These are phyloP conservation scores for Taurulus bubalis DNA, from an alignment of 2,113 vertebrate genomes.

Conservation along the genomic window DNA sequence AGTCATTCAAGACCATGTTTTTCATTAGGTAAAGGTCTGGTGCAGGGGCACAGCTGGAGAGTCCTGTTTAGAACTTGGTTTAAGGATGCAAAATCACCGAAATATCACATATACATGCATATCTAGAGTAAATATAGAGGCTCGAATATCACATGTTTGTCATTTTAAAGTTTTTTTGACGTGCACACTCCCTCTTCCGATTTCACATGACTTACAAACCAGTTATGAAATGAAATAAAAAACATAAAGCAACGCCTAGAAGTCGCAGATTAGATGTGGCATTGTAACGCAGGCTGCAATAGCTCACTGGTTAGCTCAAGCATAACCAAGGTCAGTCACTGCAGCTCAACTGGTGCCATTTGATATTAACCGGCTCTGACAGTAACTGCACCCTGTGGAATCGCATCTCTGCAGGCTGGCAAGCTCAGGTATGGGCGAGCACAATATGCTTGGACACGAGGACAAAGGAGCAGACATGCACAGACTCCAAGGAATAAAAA, in stretches of 20 bases:
- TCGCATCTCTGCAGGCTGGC: constrained; percentile 67
- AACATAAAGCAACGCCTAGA: background rate
- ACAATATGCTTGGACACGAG: constrained; percentile 29
- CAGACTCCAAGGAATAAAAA: background rate
- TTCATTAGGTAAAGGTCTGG: background rate
- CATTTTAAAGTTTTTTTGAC: background rate
- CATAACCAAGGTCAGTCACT: constrained; percentile 63
- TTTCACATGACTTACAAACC: background rate
- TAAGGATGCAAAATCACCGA: background rate
- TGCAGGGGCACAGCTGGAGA: background rate
- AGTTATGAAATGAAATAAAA: background rate
- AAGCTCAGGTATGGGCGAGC: constrained; percentile 54
- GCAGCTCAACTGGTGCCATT: constrained; percentile 56
- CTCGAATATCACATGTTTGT: background rate
- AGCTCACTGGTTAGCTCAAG: constrained; percentile 42
- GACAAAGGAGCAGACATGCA: background rate
- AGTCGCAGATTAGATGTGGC: background rate
- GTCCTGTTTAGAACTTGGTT: background rate
- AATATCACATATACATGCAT: background rate
- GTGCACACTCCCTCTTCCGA: background rate
- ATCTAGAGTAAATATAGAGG: background rate
- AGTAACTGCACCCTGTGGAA: constrained; percentile 62
- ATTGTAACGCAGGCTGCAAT: background rate
- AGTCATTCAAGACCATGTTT: background rate
- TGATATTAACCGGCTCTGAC: constrained; percentile 70